These are phyloP conservation scores for Iphiclides podalirius DNA, from an alignment of 2,888 invertebrate species.

Conservation along the genomic window DNA sequence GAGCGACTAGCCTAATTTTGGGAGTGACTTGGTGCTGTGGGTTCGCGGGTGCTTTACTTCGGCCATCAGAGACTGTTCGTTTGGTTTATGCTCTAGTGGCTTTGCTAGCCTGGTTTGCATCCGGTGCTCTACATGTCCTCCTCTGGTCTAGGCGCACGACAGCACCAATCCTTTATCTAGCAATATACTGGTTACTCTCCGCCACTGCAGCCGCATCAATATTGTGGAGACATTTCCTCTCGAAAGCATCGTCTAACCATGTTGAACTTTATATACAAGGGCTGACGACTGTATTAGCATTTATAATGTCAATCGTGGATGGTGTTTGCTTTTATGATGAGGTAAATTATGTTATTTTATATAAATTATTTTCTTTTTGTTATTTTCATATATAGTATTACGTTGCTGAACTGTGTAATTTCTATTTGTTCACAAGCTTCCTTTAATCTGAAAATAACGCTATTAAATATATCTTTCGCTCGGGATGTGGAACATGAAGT, in stretches of 20 bases:
- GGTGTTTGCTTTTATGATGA: conserved; percentile 70
- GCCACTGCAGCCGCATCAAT: conserved; percentile 52
- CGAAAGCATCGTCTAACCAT: conserved; percentile 36
- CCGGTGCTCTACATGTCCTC: conserved; percentile 60
- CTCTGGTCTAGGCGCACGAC: conserved; percentile 62
- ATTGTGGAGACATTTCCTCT: conserved; percentile 46
- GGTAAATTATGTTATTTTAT: conserved; percentile 40
- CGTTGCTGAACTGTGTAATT: too few species aligned
- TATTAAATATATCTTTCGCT: not conserved
- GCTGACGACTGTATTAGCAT: conserved; percentile 45
- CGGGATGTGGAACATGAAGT: not conserved
- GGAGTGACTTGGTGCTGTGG: conserved; percentile 56
- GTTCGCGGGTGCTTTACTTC: conserved; percentile 52
- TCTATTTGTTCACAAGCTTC: too few species aligned
- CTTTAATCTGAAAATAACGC: too few species aligned
- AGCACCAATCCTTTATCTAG: conserved; percentile 66
- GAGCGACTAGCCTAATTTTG: conserved; percentile 52
- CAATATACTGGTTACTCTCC: conserved; percentile 67
- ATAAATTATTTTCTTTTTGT: not conserved
- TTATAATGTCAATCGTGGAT: conserved; percentile 56
- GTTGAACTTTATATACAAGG: conserved; percentile 58
- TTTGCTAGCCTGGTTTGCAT: conserved; percentile 64
- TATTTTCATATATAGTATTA: too few species aligned
- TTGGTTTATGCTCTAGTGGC: conserved; percentile 56
- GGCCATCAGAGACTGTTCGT: conserved; percentile 47